These are phyloP conservation scores for Pelmatolapia mariae DNA, from an alignment of 2,113 vertebrate genomes.

Conservation along the genomic window DNA sequence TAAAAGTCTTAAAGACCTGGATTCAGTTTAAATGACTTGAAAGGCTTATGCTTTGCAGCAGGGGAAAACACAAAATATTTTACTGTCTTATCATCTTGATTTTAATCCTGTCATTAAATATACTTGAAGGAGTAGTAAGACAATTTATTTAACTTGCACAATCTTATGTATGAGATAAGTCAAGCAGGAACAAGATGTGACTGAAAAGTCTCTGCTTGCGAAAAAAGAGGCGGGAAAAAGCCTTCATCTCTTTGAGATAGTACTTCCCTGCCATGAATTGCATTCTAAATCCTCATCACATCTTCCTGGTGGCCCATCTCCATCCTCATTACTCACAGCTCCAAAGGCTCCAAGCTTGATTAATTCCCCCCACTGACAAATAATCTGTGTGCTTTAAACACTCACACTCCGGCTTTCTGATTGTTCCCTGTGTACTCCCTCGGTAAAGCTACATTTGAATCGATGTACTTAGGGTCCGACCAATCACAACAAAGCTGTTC, in stretches of 20 bases:
- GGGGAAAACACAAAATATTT: neutral
- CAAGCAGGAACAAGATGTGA: neutral
- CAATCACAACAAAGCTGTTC: neutral
- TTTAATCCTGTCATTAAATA: neutral
- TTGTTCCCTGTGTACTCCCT: neutral
- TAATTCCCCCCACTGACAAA: constrained; percentile 40
- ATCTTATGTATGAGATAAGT: neutral
- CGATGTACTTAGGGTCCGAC: neutral
- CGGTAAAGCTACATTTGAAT: neutral
- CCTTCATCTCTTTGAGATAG: neutral
- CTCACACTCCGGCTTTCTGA: constrained; percentile 2
- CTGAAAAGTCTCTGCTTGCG: neutral
- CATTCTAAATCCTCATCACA: constrained; percentile 37
- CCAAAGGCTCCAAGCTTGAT: constrained; percentile 29
- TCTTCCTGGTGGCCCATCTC: constrained; percentile 40
- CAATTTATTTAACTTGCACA: neutral
- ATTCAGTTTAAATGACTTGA: neutral
- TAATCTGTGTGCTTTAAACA: constrained; percentile 23
- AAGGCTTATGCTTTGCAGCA: neutral
- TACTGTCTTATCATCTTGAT: neutral
- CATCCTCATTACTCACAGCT: constrained; percentile 44
- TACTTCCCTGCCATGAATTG: neutral
- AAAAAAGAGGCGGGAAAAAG: neutral
- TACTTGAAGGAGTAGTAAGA: neutral
- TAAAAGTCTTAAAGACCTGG: neutral